Evolutionary conservation across 2,888 invertebrate genomes (phyloP).

Genomic region (Nymphalis polychloros): DNA sequence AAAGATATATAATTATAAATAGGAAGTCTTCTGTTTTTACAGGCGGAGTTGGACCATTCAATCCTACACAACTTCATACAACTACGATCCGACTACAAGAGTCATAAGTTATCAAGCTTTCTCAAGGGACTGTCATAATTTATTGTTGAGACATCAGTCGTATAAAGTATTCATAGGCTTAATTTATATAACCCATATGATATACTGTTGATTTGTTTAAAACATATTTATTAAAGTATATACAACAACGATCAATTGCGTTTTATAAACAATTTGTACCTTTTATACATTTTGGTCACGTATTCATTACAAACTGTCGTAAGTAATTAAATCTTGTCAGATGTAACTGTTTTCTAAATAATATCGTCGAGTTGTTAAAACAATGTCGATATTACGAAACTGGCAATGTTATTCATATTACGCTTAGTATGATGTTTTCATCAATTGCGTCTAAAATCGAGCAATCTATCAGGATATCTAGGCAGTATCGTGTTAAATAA

Average conservation of each 20-base stretch:
- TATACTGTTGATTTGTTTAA: conserved; percentile 49
- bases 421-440: conserved; percentile 41
- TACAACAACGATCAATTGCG: conserved; percentile 20
- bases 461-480: conserved; percentile 43
- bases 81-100: conserved; percentile 95
- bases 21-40: conserved; percentile 58
- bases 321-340: conserved; percentile 6
- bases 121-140: conserved; percentile 79
- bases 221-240: conserved; percentile 47
- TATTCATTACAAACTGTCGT: conserved; percentile 6
- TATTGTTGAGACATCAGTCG: conserved; percentile 22
- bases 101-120: conserved; percentile 88
- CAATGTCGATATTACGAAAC: conserved; percentile 43
- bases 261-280: conserved; percentile 30
- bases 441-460: conserved; percentile 33
- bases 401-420: conserved; percentile 44
- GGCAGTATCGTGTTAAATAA: conserved; percentile 61
- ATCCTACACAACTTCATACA: conserved; percentile 96
- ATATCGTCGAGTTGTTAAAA: conserved; percentile 13
- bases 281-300: conserved; percentile 17
- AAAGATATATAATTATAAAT: neutral
- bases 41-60: conserved; percentile 95
- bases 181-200: conserved; percentile 32
- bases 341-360: conserved; percentile 2
- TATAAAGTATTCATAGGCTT: conserved; percentile 20